These are phyloP conservation scores for Cerastis leucographa DNA, from an alignment of 2,888 invertebrate genomes.

Conservation along the genomic window DNA sequence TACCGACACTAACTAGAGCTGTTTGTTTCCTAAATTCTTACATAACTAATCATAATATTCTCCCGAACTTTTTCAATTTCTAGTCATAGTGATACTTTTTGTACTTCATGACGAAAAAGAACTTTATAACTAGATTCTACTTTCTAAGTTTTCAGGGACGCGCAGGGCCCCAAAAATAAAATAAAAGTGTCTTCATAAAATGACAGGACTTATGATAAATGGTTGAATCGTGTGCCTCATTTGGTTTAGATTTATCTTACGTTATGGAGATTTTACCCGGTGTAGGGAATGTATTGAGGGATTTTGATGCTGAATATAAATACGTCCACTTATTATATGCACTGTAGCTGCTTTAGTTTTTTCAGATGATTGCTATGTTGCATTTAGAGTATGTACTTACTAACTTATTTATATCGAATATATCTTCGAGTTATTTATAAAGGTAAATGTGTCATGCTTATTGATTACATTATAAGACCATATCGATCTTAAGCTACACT, in stretches of 20 bases:
- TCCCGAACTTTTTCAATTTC: conserved; percentile 41
- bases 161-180: conserved; percentile 19
- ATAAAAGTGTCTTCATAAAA: conserved; percentile 45
- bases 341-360: not conserved
- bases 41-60: conserved; percentile 3
- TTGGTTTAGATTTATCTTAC: conserved; percentile 41
- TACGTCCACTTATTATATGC: not conserved
- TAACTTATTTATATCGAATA: not conserved
- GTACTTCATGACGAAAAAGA: conserved; percentile 32
- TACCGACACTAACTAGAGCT: not conserved
- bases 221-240: conserved; percentile 45
- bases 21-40: conserved; percentile 21
- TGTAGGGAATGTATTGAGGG: conserved; percentile 25
- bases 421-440: not conserved
- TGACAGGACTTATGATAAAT: conserved; percentile 44
- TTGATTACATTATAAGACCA: not conserved
- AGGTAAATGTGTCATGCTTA: not conserved
- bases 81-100: conserved; percentile 15
- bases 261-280: conserved; percentile 21
- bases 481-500: not conserved
- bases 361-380: not conserved
- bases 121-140: conserved; percentile 38
- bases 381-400: too few species aligned
- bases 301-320: conserved; percentile 26
- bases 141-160: conserved; percentile 25